A percentile compares a stretch with the other conserved stretches of the same genome.
Evolutionary conservation across 2,797 vertebrate species (phyloP).

Genomic region (Jordanella pulchra): DNA sequence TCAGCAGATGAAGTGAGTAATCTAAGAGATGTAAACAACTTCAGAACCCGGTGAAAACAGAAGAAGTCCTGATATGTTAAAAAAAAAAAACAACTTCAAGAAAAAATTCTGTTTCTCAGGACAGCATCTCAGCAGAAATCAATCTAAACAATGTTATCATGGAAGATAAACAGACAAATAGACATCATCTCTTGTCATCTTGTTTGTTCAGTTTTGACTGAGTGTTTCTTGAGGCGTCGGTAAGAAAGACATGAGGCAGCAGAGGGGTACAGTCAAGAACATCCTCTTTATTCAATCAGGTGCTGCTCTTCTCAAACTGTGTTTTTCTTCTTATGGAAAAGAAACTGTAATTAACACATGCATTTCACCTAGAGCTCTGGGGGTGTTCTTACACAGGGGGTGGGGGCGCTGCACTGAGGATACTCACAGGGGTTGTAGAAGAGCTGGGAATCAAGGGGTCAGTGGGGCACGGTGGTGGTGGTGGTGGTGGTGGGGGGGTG

Average conservation of each 20-base stretch:
- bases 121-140: background rate
- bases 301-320: slow-evolving; percentile 88
- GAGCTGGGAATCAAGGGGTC: slow-evolving; percentile 58
- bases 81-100: too few species aligned
- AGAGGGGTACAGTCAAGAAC: slow-evolving; percentile 85
- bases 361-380: slow-evolving; percentile 84
- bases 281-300: slow-evolving; percentile 89
- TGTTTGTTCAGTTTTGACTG: background rate
- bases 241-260: slow-evolving; percentile 53
- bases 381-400: slow-evolving; percentile 75
- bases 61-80: background rate
- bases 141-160: background rate
- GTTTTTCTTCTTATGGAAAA: slow-evolving; percentile 89
- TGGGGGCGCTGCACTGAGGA: slow-evolving; percentile 66
- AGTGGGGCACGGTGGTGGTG: background rate
- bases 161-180: background rate
- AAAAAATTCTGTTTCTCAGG: background rate
- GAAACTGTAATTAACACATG: slow-evolving; percentile 91
- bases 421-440: slow-evolving; percentile 63
- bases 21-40: background rate
- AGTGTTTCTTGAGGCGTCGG: background rate
- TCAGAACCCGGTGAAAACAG: background rate
- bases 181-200: background rate
- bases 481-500: too few species aligned
- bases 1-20: background rate